phyloP scores from a whole-genome alignment of 1,140 invertebrate genomes.

The Adelges cooleyi region DNA sequence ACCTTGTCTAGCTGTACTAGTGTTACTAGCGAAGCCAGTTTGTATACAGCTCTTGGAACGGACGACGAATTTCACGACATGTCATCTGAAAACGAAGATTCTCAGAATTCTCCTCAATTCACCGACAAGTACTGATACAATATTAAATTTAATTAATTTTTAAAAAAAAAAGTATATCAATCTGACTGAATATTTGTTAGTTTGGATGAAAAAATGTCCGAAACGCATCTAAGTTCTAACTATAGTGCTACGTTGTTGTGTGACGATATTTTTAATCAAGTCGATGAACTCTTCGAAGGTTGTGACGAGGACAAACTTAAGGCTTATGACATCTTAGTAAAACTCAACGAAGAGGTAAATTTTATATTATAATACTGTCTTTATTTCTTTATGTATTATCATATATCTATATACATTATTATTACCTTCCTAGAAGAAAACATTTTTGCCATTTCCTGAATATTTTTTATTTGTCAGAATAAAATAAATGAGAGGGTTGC shows the following conservation, averaged over 20 bases:
- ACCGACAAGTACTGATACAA: not conserved
- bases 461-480: too few relatives aligned
- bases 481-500: too few relatives aligned
- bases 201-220: not conserved
- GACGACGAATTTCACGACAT: constrained; percentile 35
- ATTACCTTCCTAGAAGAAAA: too few relatives aligned
- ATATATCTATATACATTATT: not conserved
- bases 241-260: not conserved
- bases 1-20: constrained; percentile 2
- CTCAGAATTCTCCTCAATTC: constrained; percentile 9
- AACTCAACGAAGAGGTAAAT: constrained; percentile 32
- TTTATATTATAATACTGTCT: not conserved
- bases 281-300: constrained; percentile 33
- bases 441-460: too few relatives aligned
- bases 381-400: not conserved
- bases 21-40: constrained; percentile 30
- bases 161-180: too few relatives aligned
- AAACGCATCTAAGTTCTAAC: not conserved
- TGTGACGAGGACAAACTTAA: constrained; percentile 32
- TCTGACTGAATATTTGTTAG: not conserved
- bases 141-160: too few relatives aligned
- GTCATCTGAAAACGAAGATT: constrained; percentile 33
- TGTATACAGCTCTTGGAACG: constrained; percentile 31
- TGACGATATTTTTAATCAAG: constrained; percentile 30
- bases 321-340: constrained; percentile 31